Evolutionary conservation across 53 echinoderm and acorn worm genomes (phyloP).

Genomic region (Echinometra lucunter): DNA sequence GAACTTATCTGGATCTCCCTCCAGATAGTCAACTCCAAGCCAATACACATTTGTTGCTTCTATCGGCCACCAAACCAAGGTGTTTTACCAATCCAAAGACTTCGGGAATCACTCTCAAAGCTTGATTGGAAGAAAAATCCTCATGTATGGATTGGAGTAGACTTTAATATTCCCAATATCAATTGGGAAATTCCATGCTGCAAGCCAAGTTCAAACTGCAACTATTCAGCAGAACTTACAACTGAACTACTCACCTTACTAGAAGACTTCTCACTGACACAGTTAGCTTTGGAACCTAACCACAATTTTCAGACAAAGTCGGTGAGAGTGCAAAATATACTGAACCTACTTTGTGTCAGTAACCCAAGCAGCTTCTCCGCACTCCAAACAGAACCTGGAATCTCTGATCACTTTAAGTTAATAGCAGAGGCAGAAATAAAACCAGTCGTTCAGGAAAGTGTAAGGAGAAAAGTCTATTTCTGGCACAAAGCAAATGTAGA

Average conservation of each 20-base stretch:
- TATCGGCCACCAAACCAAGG: no score
- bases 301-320: not conserved
- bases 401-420: not conserved
- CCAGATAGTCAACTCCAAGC: no score
- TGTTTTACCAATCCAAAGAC: no score
- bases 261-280: not conserved
- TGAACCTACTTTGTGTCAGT: not conserved
- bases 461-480: not conserved
- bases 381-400: not conserved
- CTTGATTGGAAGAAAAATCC: no score
- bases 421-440: not conserved
- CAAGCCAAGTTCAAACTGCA: no score
- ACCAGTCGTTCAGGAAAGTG: not conserved
- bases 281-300: not conserved
- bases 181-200: no score
- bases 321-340: not conserved
- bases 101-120: no score
- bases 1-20: no score
- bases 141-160: no score
- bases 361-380: not conserved
- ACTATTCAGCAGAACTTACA: no score
- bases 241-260: not conserved
- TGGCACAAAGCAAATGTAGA: not conserved
- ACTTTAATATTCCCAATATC: no score
- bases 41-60: no score